A percentile compares a stretch with the other conserved stretches of the same genome.
Conservation (phyloP, 2,797 vertebrate genomes). For the Poecile montanus region DNA sequence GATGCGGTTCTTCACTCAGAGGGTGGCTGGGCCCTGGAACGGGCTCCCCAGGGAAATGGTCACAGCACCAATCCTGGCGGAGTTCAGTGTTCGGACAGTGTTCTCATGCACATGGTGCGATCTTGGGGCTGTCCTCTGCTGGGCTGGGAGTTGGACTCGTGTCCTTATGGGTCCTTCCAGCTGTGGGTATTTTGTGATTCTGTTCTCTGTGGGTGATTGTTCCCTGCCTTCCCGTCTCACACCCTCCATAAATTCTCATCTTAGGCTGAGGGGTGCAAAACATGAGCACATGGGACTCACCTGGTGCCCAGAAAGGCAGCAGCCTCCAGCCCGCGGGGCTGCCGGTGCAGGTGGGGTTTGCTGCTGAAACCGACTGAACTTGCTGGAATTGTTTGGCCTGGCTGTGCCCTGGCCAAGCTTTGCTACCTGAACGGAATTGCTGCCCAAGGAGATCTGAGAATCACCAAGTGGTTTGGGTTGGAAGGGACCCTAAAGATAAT, state of each 20-base stretch:
- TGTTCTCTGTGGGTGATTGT: accelerated
- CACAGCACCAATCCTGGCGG: background rate
- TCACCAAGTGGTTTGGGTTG: background rate
- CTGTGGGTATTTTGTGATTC: background rate
- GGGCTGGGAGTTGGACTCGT: background rate
- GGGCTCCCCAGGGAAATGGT: background rate
- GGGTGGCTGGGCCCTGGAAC: background rate
- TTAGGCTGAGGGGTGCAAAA: accelerated
- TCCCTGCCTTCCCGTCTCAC: accelerated
- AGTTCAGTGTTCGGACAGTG: too few species aligned
- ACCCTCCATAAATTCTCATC: accelerated
- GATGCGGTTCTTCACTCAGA: background rate
- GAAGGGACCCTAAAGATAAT: background rate
- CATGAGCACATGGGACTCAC: accelerated
- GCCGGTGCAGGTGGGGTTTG: accelerated
- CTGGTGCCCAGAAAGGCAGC: accelerated
- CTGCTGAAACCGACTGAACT: accelerated
- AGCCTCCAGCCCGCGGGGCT: accelerated
- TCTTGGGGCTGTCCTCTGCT: background rate
- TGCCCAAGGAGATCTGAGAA: too few species aligned
- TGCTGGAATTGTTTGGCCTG: too few species aligned
- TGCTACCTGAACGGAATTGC: accelerated
- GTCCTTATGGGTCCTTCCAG: background rate
- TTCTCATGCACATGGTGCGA: too few species aligned
- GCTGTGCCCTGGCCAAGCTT: too few species aligned